phyloP scores from a whole-genome alignment of 2,888 invertebrate genomes.

The Hirtodrosophila confusa region DNA sequence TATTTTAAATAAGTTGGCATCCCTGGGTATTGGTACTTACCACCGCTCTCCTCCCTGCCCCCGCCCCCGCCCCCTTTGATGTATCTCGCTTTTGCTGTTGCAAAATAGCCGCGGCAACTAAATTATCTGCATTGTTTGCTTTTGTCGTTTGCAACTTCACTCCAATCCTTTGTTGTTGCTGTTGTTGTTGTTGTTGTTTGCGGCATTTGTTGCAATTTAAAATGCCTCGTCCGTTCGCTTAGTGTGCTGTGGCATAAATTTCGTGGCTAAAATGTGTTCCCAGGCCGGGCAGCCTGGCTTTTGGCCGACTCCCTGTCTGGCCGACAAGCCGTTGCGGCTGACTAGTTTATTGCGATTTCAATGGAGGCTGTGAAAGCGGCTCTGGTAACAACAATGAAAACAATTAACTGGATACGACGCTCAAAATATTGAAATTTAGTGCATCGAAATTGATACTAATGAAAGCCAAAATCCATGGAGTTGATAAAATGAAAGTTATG shows the following conservation, averaged over 20 bases:
- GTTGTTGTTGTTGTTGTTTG: slow-evolving; percentile 17
- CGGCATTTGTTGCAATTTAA: slow-evolving; percentile 46
- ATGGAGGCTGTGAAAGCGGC: slow-evolving; percentile 8
- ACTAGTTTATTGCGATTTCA: slow-evolving; percentile 61
- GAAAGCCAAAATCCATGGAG: slow-evolving; percentile 22
- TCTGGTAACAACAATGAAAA: slow-evolving; percentile 44
- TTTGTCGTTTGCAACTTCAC: slow-evolving; percentile 53
- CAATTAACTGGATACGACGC: slow-evolving; percentile 55
- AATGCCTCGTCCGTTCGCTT: slow-evolving; percentile 51
- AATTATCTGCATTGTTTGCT: slow-evolving; percentile 77
- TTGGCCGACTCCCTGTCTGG: slow-evolving; percentile 32
- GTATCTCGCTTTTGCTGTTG: slow-evolving; percentile 39
- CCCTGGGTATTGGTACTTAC: neutral
- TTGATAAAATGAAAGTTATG: slow-evolving; percentile 10
- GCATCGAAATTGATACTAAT: slow-evolving; percentile 37
- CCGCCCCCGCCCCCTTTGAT: neutral
- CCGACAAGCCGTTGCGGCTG: slow-evolving; percentile 27
- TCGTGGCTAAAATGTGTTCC: slow-evolving; percentile 70
- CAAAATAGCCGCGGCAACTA: slow-evolving; percentile 66
- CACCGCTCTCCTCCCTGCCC: slow-evolving; percentile 4
- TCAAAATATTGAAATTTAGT: slow-evolving; percentile 18
- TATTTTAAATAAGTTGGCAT: slow-evolving; percentile 63
- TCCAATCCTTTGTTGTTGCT: slow-evolving; percentile 8
- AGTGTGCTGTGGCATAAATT: slow-evolving; percentile 73
- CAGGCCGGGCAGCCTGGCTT: slow-evolving; percentile 37